Conservation (phyloP, 92 coral and sea anemone genomes). For the Bergia sp. region DNA sequence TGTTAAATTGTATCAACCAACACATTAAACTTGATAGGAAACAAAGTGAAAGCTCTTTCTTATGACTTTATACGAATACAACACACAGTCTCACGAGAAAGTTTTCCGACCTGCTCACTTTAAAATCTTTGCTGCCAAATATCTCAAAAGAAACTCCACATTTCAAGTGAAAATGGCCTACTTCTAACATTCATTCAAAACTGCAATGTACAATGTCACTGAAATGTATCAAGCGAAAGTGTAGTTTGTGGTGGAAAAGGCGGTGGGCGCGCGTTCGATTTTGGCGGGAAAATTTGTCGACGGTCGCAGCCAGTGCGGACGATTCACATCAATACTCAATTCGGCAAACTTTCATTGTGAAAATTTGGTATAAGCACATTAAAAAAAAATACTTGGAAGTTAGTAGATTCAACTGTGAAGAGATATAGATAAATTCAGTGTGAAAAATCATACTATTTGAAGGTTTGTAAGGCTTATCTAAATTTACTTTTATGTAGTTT, state of each 20-base stretch:
- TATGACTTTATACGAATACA: not conserved
- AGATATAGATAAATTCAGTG: not conserved
- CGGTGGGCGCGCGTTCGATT: conserved; percentile 25
- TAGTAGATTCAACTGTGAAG: not conserved
- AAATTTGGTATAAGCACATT: not conserved
- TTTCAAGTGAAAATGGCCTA: not conserved
- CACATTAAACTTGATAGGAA: not conserved
- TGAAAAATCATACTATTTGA: too few relatives aligned
- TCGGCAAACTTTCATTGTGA: not conserved
- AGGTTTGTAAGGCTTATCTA: not conserved
- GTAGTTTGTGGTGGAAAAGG: not conserved
- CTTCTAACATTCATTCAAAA: not conserved
- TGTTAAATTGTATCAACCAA: not conserved
- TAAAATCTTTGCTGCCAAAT: not conserved
- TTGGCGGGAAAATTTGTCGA: conserved; percentile 35
- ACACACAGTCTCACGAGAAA: not conserved
- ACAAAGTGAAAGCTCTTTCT: not conserved
- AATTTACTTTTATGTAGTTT: not conserved
- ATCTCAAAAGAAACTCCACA: not conserved
- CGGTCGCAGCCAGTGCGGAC: not conserved
- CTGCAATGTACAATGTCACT: not conserved
- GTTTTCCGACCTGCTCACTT: not conserved
- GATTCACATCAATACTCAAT: too few relatives aligned
- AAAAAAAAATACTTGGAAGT: not conserved
- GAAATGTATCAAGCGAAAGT: not conserved